Conservation (phyloP, 2,113 vertebrate genomes). For the Podarcis raffonei region DNA sequence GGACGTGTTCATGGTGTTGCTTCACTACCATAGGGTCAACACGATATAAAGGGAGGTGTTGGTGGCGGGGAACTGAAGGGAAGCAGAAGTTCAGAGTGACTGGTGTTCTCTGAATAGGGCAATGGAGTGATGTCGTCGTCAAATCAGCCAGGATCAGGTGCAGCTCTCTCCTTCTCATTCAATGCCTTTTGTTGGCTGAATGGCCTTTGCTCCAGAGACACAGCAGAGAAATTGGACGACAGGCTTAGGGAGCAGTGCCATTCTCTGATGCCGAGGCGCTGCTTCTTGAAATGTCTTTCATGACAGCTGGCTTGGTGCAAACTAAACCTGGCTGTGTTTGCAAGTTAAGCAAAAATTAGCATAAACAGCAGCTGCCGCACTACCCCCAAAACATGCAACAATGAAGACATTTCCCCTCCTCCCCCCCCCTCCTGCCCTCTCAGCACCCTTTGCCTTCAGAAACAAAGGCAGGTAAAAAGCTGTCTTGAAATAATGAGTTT, state of each 20-base stretch:
- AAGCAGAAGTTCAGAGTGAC: neutral
- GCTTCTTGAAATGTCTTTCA: conserved; percentile 74
- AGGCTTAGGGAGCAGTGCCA: conserved; percentile 44
- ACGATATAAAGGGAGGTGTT: neutral
- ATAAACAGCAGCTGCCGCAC: conserved; percentile 74
- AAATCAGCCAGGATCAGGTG: neutral
- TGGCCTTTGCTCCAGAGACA: neutral
- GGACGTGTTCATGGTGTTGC: too few species aligned
- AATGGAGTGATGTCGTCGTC: neutral
- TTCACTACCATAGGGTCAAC: neutral
- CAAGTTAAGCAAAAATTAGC: conserved; percentile 77
- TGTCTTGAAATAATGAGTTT: conserved; percentile 52
- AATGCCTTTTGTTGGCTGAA: neutral
- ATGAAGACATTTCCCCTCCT: conserved; percentile 47
- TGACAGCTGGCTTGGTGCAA: conserved; percentile 77
- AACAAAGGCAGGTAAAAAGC: conserved; percentile 62
- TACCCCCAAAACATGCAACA: conserved; percentile 58
- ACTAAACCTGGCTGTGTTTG: conserved; percentile 77
- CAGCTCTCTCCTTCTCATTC: neutral
- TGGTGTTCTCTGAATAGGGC: accelerated
- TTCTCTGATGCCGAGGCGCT: conserved; percentile 66
- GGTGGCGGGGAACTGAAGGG: neutral
- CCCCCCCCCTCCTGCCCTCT: neutral
- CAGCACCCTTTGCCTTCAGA: conserved; percentile 42
- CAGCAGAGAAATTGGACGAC: conserved; percentile 16